Conservation (phyloP, 2,888 invertebrate genomes). For the Volucella zonaria region DNA sequence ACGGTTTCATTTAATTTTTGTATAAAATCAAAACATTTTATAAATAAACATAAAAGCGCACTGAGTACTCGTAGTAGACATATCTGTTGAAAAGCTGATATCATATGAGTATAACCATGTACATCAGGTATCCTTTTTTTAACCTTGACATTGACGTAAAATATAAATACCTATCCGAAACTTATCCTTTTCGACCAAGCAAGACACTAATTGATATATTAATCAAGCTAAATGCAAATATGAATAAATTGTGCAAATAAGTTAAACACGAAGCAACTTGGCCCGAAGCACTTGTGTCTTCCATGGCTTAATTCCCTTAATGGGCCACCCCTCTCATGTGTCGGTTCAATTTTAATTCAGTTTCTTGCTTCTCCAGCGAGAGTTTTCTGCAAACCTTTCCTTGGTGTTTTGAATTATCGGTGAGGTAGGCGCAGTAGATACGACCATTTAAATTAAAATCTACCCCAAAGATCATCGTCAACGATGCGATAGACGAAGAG, state of each 20-base stretch:
- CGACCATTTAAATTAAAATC: slow-evolving; percentile 69
- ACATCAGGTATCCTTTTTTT: too few relatives aligned
- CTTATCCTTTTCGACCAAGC: slow-evolving; percentile 1
- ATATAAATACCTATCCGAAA: neutral
- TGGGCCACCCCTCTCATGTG: slow-evolving; percentile 34
- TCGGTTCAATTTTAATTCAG: slow-evolving; percentile 21
- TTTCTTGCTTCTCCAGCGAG: slow-evolving; percentile 16
- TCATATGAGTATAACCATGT: too few relatives aligned
- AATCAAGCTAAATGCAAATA: slow-evolving; percentile 67
- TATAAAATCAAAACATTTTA: too few relatives aligned
- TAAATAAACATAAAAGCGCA: too few relatives aligned
- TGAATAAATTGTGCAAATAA: slow-evolving; percentile 65
- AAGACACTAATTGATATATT: slow-evolving; percentile 64
- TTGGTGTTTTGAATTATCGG: slow-evolving; percentile 55
- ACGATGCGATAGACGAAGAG: slow-evolving; percentile 1
- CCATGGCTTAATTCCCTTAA: slow-evolving; percentile 49
- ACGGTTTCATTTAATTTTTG: too few relatives aligned
- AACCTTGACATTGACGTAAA: neutral
- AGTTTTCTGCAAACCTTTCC: slow-evolving; percentile 33
- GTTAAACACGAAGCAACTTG: slow-evolving; percentile 48
- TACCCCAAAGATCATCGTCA: slow-evolving; percentile 59
- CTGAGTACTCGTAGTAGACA: too few relatives aligned
- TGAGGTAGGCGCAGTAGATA: slow-evolving; percentile 49
- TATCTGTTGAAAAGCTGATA: too few relatives aligned
- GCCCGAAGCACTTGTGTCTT: slow-evolving; percentile 24